These are phyloP conservation scores for Pollenia angustigena DNA, from an alignment of 2,888 invertebrate species.

Conservation along the genomic window DNA sequence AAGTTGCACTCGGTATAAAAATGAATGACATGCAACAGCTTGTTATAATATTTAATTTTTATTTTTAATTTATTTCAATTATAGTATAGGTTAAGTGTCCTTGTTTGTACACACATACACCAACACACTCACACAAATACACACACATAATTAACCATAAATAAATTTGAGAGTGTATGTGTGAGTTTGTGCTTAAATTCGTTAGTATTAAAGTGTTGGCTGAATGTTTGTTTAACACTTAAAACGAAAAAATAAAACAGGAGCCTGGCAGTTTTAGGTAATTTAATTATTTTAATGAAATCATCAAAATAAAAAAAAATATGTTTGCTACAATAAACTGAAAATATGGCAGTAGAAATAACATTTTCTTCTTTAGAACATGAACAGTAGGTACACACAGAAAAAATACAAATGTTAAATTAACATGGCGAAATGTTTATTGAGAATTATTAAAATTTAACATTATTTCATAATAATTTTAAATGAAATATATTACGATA, in stretches of 20 bases:
- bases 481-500: too few relatives aligned
- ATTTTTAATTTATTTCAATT: constrained; percentile 43
- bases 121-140: not conserved
- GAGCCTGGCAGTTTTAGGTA: constrained; percentile 50
- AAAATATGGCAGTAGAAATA: not conserved
- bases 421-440: too few relatives aligned
- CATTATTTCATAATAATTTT: too few relatives aligned
- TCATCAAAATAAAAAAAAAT: constrained; percentile 51
- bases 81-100: constrained; percentile 19
- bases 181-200: constrained; percentile 14
- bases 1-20: constrained; percentile 19
- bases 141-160: constrained; percentile 11
- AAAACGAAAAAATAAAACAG: constrained; percentile 35
- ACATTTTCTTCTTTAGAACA: too few relatives aligned
- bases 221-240: constrained; percentile 46
- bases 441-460: too few relatives aligned
- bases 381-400: too few relatives aligned
- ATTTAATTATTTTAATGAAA: constrained; percentile 72
- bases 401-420: too few relatives aligned
- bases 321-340: constrained; percentile 26
- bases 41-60: constrained; percentile 66
- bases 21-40: constrained; percentile 72
- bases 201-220: constrained; percentile 17
- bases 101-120: constrained; percentile 3
- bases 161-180: constrained; percentile 21